Evolutionary conservation across 2,888 invertebrate genomes (phyloP), one percentile per base, ranked within the genome.

Genomic region (Stenolophus ochropezus): DNA sequence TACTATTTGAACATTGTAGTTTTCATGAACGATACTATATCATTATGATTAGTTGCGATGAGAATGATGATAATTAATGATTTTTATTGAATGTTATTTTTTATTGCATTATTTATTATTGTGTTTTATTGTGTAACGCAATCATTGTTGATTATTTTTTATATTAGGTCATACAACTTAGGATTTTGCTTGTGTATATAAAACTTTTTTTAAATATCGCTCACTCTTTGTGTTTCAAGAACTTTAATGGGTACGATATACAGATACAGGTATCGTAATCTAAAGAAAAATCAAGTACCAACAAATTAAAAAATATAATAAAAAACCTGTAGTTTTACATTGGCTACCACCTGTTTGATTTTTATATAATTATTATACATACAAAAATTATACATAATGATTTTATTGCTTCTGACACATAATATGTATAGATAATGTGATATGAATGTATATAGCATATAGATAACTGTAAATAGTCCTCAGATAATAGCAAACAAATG

Each of bases 381-480:
- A 81, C 23, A 75, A 75, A 65, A 80, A 73, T 71, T 71, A 80
- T 80, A 80, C 80, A 71, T 80, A 73, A 80, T 69, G 65, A 69
- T 56, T 80, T 80, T 80, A 78, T 71, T 69, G 80, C 80, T 80
- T 80, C 80, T 80, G 80, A 80, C 80, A 80, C 73, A 80, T 80
- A 81, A 81, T 81, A 75, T 81, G 75, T 81, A 81, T 74, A 81
- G 74, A 81, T 81, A 81, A 81, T 81, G 81, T 81, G 81, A 81
- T 81, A 81, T 81, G 75, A 81, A 81, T 81, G 81, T 81, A 81
- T 61, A 81, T 81, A 81, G 81, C 61, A 27, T 75, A 81, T 81
- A 81, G 81, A 61, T 81, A 75, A 81, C 75, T 81, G 81, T 81
- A 81, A 81, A 81, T 81, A 81, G 81, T 56, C 80, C 20, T 78